Percentiles rank a stretch among this genome's conserved stretches.
Evolutionary conservation across 1,140 invertebrate genomes (phyloP).

Genomic region (Heliothis virescens): DNA sequence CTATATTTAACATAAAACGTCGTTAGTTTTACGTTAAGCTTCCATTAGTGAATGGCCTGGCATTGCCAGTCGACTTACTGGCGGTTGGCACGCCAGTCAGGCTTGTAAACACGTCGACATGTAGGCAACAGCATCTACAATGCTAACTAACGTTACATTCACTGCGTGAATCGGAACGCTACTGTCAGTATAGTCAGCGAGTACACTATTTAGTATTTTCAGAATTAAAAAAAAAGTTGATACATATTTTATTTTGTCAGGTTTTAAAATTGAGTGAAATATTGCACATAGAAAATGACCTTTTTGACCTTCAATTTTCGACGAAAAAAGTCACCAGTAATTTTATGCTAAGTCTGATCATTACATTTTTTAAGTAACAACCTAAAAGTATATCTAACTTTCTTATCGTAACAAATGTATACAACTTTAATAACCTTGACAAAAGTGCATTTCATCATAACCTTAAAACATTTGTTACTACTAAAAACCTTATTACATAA

Average conservation of each 20-base stretch:
- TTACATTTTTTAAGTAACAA: too few species aligned
- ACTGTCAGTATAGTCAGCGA: neutral
- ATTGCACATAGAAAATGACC: neutral
- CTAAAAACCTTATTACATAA: too few species aligned
- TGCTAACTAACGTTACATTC: slow-evolving; percentile 13
- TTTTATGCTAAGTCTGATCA: too few species aligned
- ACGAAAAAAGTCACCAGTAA: neutral
- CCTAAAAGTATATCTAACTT: too few species aligned
- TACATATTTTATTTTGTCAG: neutral
- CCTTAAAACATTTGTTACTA: too few species aligned
- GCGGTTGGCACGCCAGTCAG: slow-evolving; percentile 45
- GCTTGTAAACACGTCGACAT: slow-evolving; percentile 50
- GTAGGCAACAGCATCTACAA: slow-evolving; percentile 36
- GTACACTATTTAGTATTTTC: neutral
- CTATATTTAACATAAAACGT: slow-evolving; percentile 19
- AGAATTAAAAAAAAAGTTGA: too few species aligned
- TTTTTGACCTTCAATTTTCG: neutral
- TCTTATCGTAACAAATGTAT: too few species aligned
- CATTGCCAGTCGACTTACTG: slow-evolving; percentile 47
- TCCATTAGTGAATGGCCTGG: slow-evolving; percentile 55
- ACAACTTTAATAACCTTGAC: too few species aligned
- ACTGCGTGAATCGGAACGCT: neutral
- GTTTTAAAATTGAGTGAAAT: neutral
- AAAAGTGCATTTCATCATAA: too few species aligned
- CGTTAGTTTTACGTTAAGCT: slow-evolving; percentile 52